phyloP scores from a whole-genome alignment of 2,113 vertebrate genomes.

The Azemiops feae region DNA sequence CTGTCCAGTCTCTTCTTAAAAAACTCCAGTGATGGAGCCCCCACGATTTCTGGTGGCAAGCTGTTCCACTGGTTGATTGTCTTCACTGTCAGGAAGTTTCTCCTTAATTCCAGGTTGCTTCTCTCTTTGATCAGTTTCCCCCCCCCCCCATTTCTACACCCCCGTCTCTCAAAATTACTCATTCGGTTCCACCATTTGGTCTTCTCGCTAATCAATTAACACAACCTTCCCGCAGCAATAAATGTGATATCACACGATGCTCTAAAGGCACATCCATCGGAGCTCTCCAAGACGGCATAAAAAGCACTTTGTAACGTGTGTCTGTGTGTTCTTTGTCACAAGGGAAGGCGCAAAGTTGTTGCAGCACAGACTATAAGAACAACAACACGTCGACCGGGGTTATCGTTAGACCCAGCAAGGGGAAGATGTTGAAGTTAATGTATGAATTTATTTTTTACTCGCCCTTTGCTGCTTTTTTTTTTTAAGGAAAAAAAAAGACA shows the following conservation, averaged over 20 bases:
- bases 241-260: constrained; percentile 7
- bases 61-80: too few relatives aligned
- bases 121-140: too few relatives aligned
- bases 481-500: constrained; percentile 15
- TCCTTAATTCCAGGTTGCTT: too few relatives aligned
- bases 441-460: not conserved
- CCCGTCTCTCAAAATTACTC: not conserved
- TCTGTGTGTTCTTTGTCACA: not conserved
- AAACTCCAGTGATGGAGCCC: too few relatives aligned
- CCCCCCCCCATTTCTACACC: too few relatives aligned
- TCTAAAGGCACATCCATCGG: not conserved
- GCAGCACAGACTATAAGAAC: not conserved
- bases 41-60: too few relatives aligned
- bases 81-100: too few relatives aligned
- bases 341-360: not conserved
- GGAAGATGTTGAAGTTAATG: not conserved
- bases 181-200: not conserved
- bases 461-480: constrained; percentile 33
- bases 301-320: constrained; percentile 5
- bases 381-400: not conserved
- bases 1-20: too few relatives aligned
- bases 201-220: constrained; percentile 4
- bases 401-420: constrained; percentile 20
- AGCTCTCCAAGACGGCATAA: not conserved
- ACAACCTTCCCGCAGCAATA: constrained; percentile 25